Conservation (phyloP, 2,113 vertebrate species). For the Myrmecophaga tridactyla region DNA sequence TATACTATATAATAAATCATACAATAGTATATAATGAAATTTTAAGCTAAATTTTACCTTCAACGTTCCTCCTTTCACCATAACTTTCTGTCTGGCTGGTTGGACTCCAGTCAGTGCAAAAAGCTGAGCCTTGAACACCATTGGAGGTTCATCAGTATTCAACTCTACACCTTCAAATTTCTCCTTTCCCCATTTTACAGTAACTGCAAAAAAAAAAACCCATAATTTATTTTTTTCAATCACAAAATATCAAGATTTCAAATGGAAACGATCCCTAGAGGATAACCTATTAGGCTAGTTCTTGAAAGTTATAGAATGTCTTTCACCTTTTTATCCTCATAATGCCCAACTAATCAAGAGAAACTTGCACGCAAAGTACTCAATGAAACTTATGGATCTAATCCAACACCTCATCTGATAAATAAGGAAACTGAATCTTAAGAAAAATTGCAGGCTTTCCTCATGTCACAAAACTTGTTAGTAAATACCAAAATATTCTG, state of each 20-base stretch:
- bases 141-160: constrained; percentile 97
- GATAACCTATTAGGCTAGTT: background rate
- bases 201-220: constrained; percentile 87
- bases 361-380: background rate
- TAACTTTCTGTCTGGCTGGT: constrained; percentile 98
- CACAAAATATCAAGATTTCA: constrained; percentile 34
- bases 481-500: constrained; percentile 11
- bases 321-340: background rate
- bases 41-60: constrained; percentile 86
- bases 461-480: background rate
- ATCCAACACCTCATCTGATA: constrained; percentile 39
- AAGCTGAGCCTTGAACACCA: constrained; percentile 99
- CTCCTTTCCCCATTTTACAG: constrained; percentile 99
- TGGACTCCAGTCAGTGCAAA: constrained; percentile 98
- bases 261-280: background rate
- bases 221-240: constrained; percentile 32
- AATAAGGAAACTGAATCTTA: background rate
- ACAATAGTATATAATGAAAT: background rate
- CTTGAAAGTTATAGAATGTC: background rate
- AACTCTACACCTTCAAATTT: constrained; percentile 97
- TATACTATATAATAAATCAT: too few relatives aligned
- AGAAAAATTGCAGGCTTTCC: background rate
- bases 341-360: background rate
- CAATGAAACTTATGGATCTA: constrained; percentile 35
- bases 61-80: constrained; percentile 98